Base-by-base conservation (phyloP, 2,113 vertebrate species). In the Ictidomys tridecemlineatus region DNA sequence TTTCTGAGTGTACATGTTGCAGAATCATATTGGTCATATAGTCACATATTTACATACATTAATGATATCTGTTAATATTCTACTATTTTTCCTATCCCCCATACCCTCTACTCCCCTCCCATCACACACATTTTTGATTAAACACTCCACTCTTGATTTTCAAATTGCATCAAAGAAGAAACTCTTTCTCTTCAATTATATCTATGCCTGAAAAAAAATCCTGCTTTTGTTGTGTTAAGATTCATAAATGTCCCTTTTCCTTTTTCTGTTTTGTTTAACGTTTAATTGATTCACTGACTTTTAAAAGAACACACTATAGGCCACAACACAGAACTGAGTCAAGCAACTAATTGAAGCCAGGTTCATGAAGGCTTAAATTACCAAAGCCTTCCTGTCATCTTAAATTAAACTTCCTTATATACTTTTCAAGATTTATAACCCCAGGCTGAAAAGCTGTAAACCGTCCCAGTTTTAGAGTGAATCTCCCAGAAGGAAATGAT, bases 301-400 rank as follows among this genome's bases (percentile, higher is more conserved):
- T 92, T 79, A 70, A 80, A 97, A 86, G 92, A 73, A n/a, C 58
- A 93, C 51, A 88, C 17, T 70, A 63, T 11, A 96, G 92, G 82
- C 84, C 92, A 97, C 84, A 93, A 93, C 92, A 95, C 8, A 96
- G 97, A 93, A 80, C 65, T 79, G 58, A 93, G 51, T 92, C 48
- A 93, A 86, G 89, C 61, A 87, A 85, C 92, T 96, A 97, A 97
- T 92, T 97, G 95, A 95, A 96, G 72, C 89, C 97, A 97, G 96
- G 93, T 63, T 96, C 90, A 11, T 0, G 32, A 85, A 45, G 76
- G 89, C 51, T 97, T 96, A 92, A 89, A 94, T 97, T 87, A 93
- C 97, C 56, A 86, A 45, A 80, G 90, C 74, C 61, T 97, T 89
- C 80, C 87, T 97, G 96, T 97, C 97, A 97, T 95, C 84, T 91